Evolutionary conservation across 2,113 vertebrate genomes (phyloP), one percentile per base, ranked within the genome.

Genomic region (Brachyhypopomus occidentalis): DNA sequence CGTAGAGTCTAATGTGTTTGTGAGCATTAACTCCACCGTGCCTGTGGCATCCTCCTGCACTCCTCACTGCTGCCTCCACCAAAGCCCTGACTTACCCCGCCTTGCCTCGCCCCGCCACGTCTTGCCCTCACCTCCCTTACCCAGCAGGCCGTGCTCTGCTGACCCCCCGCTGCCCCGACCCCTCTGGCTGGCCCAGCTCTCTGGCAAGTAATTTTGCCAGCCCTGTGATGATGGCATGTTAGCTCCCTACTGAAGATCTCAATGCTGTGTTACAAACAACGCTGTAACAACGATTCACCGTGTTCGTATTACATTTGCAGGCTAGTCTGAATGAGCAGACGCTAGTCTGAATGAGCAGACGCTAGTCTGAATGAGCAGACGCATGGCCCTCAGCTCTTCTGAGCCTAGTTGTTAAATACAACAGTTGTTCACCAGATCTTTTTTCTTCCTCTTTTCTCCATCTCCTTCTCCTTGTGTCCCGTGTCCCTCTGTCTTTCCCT

Each of bases 1-100:
- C 66, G 58, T 56, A 22, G 30, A 64, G 66, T 82, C 17, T 23
- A 19, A 55, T 25, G 7, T 59, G 20, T 36, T 58, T 72, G 45
- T 78, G 4, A 72, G 70, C 55, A n/a, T 59, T 34, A 59, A 64
- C 75, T 48, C 41, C 45, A 71, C 23, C 19, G 75, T 73, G 55
- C 62, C 72, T 75, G 72, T 71, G 73, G 38, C 83, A 79, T 67
- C 36, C 7, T 60, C 55, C 71, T 52, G 82, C 66, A 20, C 34
- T 67, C 34, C 30, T 67, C 27, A 67, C 30, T 36, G 30, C 34
- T 64, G 27, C 25, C 80, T 75, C 27, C 72, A 62, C 48, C 22
- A 52, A 69, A 55, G 63, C 55, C 64, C 25, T 36, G 1, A 3
- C 8, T 23, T n/a, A 27, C 72, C 34, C 48, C 38, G 64, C 27